Conservation (phyloP, 2,113 vertebrate species). For the Corythornis cristatus region DNA sequence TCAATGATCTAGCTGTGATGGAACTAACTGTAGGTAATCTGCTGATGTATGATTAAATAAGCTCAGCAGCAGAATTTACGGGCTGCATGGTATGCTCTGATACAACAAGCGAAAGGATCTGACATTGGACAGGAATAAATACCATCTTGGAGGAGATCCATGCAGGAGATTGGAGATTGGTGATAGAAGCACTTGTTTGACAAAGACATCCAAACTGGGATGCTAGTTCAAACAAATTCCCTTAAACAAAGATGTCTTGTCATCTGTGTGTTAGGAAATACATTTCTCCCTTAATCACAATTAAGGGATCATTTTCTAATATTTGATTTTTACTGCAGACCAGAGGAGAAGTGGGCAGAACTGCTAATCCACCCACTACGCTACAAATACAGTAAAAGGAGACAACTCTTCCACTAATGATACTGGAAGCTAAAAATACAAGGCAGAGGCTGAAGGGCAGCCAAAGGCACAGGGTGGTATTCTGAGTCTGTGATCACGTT, state of each 20-base stretch:
- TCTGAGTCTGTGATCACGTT: background rate
- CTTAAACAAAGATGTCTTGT: background rate
- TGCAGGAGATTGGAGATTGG: background rate
- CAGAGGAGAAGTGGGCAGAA: background rate
- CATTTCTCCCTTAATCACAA: background rate
- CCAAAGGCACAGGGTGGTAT: background rate
- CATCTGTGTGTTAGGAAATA: background rate
- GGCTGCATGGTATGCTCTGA: background rate
- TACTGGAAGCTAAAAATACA: slow-evolving; percentile 48
- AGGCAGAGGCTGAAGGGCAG: slow-evolving; percentile 28
- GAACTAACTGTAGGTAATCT: slow-evolving; percentile 36
- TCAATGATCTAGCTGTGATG: background rate
- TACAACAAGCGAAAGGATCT: background rate
- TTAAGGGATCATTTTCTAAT: background rate
- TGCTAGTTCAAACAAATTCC: background rate
- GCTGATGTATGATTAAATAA: background rate
- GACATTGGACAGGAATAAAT: background rate
- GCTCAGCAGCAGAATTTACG: background rate
- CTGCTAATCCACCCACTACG: background rate
- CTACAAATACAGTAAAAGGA: background rate
- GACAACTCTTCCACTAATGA: background rate
- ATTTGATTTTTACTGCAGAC: background rate
- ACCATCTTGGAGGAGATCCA: background rate
- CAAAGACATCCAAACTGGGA: background rate
- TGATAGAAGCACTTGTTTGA: background rate